Evolutionary conservation across 2,888 invertebrate species (phyloP).

Genomic region (Tinea pellionella): DNA sequence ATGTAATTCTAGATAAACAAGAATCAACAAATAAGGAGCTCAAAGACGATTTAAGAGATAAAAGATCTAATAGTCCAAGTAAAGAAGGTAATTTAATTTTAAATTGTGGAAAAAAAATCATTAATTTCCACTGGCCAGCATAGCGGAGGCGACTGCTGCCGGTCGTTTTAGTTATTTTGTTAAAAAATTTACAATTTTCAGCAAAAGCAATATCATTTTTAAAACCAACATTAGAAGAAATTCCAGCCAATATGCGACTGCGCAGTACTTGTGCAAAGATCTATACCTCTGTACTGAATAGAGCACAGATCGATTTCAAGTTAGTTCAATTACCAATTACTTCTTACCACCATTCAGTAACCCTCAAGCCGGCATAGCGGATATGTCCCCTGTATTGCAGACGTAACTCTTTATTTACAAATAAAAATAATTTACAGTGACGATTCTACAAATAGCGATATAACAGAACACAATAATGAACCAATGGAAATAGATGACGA

Average conservation of each 20-base stretch:
- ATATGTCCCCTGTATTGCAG: no score
- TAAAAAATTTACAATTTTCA: neutral
- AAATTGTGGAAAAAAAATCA: no score
- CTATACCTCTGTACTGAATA: slow-evolving; percentile 44
- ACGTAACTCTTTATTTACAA: no score
- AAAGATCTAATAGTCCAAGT: neutral
- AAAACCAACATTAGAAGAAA: slow-evolving; percentile 30
- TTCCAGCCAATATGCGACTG: slow-evolving; percentile 53
- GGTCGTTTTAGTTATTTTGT: no score
- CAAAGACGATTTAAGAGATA: neutral
- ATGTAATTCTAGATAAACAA: no score
- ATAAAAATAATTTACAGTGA: neutral
- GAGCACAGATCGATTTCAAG: neutral
- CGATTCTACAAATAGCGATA: slow-evolving; percentile 32
- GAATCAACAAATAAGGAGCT: no score
- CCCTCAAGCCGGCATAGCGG: no score
- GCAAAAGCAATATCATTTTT: neutral
- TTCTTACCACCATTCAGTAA: no score
- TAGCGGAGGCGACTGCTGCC: no score
- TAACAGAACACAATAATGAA: slow-evolving; percentile 38
- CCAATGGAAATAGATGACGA: slow-evolving; percentile 42
- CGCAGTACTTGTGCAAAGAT: slow-evolving; percentile 51
- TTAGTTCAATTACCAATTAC: no score
- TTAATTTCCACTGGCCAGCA: no score
- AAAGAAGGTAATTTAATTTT: neutral